These are phyloP conservation scores for Hipparchia semele DNA, from an alignment of 2,888 invertebrate genomes.

Conservation along the genomic window DNA sequence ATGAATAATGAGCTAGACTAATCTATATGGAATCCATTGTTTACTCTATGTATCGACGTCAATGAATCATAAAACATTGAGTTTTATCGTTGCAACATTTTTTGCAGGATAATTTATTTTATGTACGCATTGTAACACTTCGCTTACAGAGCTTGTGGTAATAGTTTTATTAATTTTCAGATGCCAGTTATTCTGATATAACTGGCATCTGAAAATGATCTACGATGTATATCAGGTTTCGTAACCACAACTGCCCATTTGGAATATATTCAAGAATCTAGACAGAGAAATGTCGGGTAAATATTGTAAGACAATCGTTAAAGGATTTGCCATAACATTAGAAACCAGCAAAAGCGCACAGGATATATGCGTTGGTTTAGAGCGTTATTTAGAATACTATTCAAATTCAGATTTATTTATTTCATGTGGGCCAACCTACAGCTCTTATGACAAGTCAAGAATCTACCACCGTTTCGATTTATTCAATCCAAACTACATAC, in stretches of 20 bases:
- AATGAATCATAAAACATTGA: background rate
- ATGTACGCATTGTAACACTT: background rate
- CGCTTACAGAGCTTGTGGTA: background rate
- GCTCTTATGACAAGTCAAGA: no score
- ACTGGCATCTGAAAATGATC: background rate
- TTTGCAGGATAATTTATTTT: background rate
- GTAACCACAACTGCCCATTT: slow-evolving; percentile 10
- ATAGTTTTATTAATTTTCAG: background rate
- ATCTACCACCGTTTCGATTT: background rate
- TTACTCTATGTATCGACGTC: background rate
- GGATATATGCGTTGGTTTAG: background rate
- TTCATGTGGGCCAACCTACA: no score
- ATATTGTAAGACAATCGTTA: background rate
- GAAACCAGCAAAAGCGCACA: background rate
- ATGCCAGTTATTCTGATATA: no score
- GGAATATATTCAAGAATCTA: background rate
- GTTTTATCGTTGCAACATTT: background rate
- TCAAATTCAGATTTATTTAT: no score
- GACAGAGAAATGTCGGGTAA: background rate
- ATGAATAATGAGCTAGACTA: slow-evolving; percentile 4
- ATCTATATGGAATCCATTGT: slow-evolving; percentile 7
- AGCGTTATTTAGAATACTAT: background rate
- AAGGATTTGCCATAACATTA: background rate
- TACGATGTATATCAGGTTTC: background rate
- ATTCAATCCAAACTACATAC: no score